Percentiles rank a stretch among this genome's conserved stretches.
Evolutionary conservation across 2,113 vertebrate genomes (phyloP).

Genomic region (Aldabrachelys gigantea): DNA sequence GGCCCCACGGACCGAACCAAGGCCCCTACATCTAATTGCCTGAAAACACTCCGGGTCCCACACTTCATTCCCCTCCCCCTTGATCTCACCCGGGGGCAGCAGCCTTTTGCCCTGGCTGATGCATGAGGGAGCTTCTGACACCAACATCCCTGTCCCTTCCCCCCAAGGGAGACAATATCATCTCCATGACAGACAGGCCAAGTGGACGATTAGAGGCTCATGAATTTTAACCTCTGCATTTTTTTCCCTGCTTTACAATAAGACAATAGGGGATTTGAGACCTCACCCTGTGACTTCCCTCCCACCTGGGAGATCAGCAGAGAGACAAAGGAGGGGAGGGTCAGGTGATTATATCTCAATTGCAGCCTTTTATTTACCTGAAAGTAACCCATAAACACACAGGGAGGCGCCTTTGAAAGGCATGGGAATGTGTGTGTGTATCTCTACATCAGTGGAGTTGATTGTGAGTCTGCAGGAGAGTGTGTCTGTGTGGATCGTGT

Average conservation of each 20-base stretch:
- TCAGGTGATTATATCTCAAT: constrained; percentile 53
- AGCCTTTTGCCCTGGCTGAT: neutral
- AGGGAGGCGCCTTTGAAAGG: neutral
- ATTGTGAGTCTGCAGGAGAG: neutral
- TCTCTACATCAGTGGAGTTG: neutral
- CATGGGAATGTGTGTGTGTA: neutral
- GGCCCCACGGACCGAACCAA: neutral
- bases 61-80: too few species aligned
- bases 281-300: neutral
- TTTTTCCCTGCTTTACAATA: constrained; percentile 46
- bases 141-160: neutral
- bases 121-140: neutral
- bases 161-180: neutral
- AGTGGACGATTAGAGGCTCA: constrained; percentile 18
- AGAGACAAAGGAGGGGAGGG: constrained; percentile 41
- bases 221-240: constrained; percentile 21
- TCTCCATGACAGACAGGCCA: constrained; percentile 28
- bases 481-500: neutral
- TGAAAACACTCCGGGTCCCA: too few species aligned
- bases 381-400: neutral
- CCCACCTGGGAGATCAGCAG: neutral
- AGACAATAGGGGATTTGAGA: constrained; percentile 38
- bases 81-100: neutral
- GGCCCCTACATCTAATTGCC: neutral
- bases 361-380: constrained; percentile 50